Percentiles rank a stretch among this genome's conserved stretches.
Conservation (phyloP, 1,140 invertebrate genomes). For the Plodia interpunctella region DNA sequence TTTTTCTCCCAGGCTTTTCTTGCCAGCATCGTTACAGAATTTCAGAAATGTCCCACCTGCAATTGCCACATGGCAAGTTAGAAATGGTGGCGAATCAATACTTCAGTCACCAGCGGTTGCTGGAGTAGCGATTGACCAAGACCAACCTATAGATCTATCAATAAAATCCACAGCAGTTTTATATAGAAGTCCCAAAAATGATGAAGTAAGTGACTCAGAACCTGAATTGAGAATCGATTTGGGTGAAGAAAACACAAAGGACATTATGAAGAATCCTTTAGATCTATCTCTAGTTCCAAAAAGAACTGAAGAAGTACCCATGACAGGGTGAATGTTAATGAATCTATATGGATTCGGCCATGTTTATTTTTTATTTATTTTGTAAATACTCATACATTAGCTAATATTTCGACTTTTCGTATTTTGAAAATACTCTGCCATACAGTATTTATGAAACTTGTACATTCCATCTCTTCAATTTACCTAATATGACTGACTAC, state of each 20-base stretch:
- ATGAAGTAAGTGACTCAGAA: conserved; percentile 73
- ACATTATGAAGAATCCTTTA: conserved; percentile 79
- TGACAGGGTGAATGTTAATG: conserved; percentile 58
- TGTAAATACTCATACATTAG: conserved; percentile 37
- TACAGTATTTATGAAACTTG: conserved; percentile 70
- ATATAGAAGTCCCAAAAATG: conserved; percentile 73
- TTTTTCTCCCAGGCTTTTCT: conserved; percentile 64
- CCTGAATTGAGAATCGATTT: conserved; percentile 67
- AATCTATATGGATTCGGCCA: conserved; percentile 24
- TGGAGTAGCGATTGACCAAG: conserved; percentile 80
- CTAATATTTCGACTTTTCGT: conserved; percentile 10
- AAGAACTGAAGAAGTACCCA: conserved; percentile 68
- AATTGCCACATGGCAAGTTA: conserved; percentile 71
- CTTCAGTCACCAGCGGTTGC: conserved; percentile 80
- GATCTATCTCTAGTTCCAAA: conserved; percentile 81
- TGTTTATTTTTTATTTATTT: conserved; percentile 41
- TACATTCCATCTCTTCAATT: conserved; percentile 60
- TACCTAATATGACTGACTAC: conserved; percentile 57
- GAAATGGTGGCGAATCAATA: conserved; percentile 79
- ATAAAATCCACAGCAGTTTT: conserved; percentile 79
- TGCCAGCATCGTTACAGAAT: conserved; percentile 58
- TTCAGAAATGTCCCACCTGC: conserved; percentile 55
- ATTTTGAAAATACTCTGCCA: conserved; percentile 64
- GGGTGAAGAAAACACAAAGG: conserved; percentile 70
- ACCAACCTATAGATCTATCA: conserved; percentile 87